Conservation (phyloP, 2,797 vertebrate species). For the Typhlichthys eigenmanni region DNA sequence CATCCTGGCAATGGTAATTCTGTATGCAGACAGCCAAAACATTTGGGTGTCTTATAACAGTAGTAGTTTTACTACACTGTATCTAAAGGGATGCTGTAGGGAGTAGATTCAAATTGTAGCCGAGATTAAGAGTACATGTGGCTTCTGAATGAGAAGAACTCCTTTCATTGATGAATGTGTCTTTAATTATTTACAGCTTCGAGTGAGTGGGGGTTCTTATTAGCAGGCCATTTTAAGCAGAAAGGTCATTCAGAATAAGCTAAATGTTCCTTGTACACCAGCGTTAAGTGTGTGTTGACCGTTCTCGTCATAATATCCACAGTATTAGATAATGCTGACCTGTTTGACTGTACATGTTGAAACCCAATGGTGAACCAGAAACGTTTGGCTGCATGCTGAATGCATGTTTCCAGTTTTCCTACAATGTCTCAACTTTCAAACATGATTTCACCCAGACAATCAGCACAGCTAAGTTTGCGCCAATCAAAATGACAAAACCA, state of each 20-base stretch:
- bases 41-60: constrained; percentile 49
- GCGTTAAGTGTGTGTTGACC: constrained; percentile 19
- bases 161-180: not conserved
- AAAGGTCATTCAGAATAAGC: constrained; percentile 3
- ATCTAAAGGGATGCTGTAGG: not conserved
- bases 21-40: constrained; percentile 50
- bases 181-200: constrained; percentile 10
- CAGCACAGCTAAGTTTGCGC: constrained; percentile 22
- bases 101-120: constrained; percentile 12
- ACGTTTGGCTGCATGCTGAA: constrained; percentile 20
- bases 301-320: constrained; percentile 19
- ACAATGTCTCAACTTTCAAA: constrained; percentile 19
- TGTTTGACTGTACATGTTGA: constrained; percentile 9
- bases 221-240: constrained; percentile 8
- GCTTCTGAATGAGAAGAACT: not conserved
- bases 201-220: constrained; percentile 3
- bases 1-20: constrained; percentile 54
- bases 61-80: constrained; percentile 37
- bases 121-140: not conserved
- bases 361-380: constrained; percentile 20
- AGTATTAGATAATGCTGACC: constrained; percentile 31
- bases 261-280: constrained; percentile 24
- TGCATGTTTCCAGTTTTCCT: constrained; percentile 42
- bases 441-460: constrained; percentile 41
- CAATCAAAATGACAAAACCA: constrained; percentile 25